Base-by-base conservation (phyloP, 2,888 invertebrate species). In the Gerosis bhagava region DNA sequence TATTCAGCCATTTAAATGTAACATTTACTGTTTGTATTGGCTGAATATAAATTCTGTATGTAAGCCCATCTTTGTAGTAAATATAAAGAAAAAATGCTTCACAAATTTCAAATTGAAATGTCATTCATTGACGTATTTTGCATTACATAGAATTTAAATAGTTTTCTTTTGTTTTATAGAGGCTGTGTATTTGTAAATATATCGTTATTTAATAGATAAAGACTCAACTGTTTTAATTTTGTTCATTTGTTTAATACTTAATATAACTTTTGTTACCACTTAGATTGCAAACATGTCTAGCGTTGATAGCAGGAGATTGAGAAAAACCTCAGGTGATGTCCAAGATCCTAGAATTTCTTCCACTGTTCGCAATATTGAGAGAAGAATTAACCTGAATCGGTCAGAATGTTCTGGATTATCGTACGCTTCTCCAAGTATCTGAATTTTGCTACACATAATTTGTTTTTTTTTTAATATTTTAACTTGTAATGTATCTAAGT, bases 271-370 rank as follows among this genome's bases (percentile, higher is more conserved):
- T 22, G 17, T 45, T 31, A 28, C 13, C 17, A 31, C 13, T 12
- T 31, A 45, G 31, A n/a, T 25, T 24, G 19, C 57, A 62, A 69
- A 60, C 49, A 77, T 77, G 74, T 75, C 55, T 58, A 61, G 62
- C 60, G 62, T 39, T 57, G 61, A 59, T 55, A 50, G 59, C 49
- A 65, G 73, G 60, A 49, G 54, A 54, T 64, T 11, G 25, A 39
- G 35, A 35, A 41, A 35, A 13, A 59, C 60, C 61, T 68, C 73
- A 83, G 81, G 82, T 83, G 77, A 77, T 62, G 66, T 86, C 62
- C 84, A 88, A 79, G 86, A 81, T 62, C 76, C 80, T 49, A 67
- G 70, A 59, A 69, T 88, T 59, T 77, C 86, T 53, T 83, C 87
- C 53, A 80, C 86, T 43, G 71, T 70, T 60, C 69, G 59, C 49